Base-by-base conservation (phyloP, 1,140 invertebrate species). In the Drosophila ironensis region DNA sequence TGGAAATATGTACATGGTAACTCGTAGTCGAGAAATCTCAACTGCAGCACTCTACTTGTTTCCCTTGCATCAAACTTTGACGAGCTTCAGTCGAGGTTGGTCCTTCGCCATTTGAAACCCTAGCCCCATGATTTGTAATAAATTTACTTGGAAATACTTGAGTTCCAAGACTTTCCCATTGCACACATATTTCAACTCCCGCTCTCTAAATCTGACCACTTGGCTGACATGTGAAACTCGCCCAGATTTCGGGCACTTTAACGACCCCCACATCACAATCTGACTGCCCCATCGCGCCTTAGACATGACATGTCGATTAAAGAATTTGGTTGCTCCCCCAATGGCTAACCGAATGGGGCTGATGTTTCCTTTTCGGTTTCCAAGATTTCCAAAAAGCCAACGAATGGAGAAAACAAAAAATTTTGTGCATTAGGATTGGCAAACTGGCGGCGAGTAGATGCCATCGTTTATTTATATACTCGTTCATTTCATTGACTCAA, bases 401-500 rank as follows among this genome's bases (percentile, higher is more conserved):
- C n/a, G n/a, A n/a, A n/a, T n/a, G n/a, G 20, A 5, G 20, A 22
- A 22, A 22, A 22, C 2, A 22, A 22, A 28, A 60, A 33, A 30
- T 52, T 5, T 24, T 48, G 20, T 48, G 42, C 24, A 47, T 50
- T 44, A 16, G 46, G 40, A 53, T 75, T 74, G 42, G 35, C 53
- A 41, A 68, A 48, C 41, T 11, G 45, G 24, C 41, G 2, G 24
- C 52, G 27, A 40, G 20, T 38, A 57, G 41, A 50, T 59, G 44
- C 38, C 63, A 80, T 74, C 57, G 66, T 74, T 80, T 80, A 81
- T 80, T 80, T 80, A 66, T 66, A 63, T 51, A 72, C 48, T n/a
- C n/a, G n/a, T n/a, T 64, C 46, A 56, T 54, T 51, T 44, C 71
- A 75, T 80, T 60, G 53, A 78, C 64, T 67, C 54, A 77, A 44